Base-by-base conservation (phyloP, 2,113 vertebrate species). In the Phyllostomus discolor region DNA sequence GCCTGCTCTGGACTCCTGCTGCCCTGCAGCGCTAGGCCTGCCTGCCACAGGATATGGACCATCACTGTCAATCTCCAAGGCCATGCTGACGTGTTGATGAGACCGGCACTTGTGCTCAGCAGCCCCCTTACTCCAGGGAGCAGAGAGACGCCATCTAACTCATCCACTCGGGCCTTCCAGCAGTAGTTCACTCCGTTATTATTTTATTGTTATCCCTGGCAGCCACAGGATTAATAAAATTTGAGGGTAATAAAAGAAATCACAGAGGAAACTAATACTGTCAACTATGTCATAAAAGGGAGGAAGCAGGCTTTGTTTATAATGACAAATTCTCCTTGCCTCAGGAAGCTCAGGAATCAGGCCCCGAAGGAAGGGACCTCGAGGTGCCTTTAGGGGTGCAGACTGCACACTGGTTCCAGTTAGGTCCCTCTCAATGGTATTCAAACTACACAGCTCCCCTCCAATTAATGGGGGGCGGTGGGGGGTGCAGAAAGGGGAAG, bases 151-250 rank as follows among this genome's bases (percentile, higher is more conserved):
- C 20, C 33, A 12, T 67, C 91, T 24, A 62, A 69, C 24, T 38
- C 73, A 69, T 52, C 95, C 22, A 19, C n/a, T 57, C 0, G 2
- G 26, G 43, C 69, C 92, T 91, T 67, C 76, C 22, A 16, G 83
- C 70, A 41, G 78, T 24, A n/a, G 24, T 20, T 82, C 75, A 24
- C 50, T 35, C 79, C 24, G 38, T 95, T 94, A 83, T 76, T 94
- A 85, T 91, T 96, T 95, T 82, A 96, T 94, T 2, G 4, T 90
- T 94, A 95, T 94, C 95, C 89, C 70, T 3, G 5, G 88, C 50
- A 94, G 94, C 69, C 72, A 38, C 26, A 5, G 69, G 94, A 96
- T 97, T 97, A 97, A 96, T 97, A 96, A 96, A 97, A 97, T 96
- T 75, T 52, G 62, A 91, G 31, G 31, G 85, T 80, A 90, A 97